phyloP scores from a whole-genome alignment of 2,797 vertebrate genomes.

The Phoxinus dragarum region DNA sequence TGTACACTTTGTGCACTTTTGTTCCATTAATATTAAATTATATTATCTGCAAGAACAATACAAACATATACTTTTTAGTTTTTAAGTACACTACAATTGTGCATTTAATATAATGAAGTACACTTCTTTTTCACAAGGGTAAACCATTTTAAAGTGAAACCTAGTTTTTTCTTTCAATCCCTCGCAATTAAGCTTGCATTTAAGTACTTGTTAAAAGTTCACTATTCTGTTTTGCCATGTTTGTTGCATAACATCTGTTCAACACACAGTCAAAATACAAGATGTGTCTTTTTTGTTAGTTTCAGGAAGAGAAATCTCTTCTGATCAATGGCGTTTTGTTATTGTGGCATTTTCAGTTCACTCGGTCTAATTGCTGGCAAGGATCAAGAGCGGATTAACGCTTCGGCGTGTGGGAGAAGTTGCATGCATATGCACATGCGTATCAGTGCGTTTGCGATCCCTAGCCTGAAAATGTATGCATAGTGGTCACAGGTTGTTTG shows the following conservation, averaged over 20 bases:
- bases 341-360: slow-evolving; percentile 51
- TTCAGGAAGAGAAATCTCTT: slow-evolving; percentile 44
- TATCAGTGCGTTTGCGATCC: not conserved
- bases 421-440: slow-evolving; percentile 22
- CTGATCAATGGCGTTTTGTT: slow-evolving; percentile 29
- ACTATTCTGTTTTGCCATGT: not conserved
- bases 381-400: slow-evolving; percentile 72
- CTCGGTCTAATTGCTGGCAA: slow-evolving; percentile 65
- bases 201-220: not conserved
- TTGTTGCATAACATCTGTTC: not conserved
- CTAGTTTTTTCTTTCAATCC: not conserved
- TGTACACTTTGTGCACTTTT: not conserved
- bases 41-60: not conserved
- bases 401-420: slow-evolving; percentile 37
- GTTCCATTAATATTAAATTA: not conserved
- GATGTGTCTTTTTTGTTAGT: slow-evolving; percentile 25
- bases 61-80: not conserved
- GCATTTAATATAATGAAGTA: not conserved
- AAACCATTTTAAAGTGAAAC: slow-evolving; percentile 16
- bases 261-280: not conserved
- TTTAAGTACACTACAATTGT: not conserved
- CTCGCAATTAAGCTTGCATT: not conserved
- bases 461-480: slow-evolving; percentile 7
- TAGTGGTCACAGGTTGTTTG: not conserved
- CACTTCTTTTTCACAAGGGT: slow-evolving; percentile 10